Evolutionary conservation across 2,888 invertebrate species (phyloP), one percentile per base, ranked within the genome.

Genomic region (Trissoscelio sp.): DNA sequence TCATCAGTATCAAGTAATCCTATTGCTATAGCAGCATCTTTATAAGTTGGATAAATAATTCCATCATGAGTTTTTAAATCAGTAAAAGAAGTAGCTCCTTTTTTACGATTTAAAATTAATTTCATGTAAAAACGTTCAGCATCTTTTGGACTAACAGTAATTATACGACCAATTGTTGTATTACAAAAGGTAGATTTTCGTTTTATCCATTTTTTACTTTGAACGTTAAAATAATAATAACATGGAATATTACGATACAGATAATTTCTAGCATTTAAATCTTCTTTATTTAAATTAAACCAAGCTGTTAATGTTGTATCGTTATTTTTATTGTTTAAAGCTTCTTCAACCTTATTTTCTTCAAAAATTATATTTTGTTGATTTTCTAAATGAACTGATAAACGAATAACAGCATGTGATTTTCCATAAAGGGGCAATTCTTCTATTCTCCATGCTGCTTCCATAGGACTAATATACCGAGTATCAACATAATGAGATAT

Each of bases 281-380:
- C 66, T 0, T 0, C 51, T 51, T 60, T 48, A 46, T 73, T 79
- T 28, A 79, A 44, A 44, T 79, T 42, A 9, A 79, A 79, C 79
- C 73, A 79, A 4, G 79, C 70, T 9, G 73, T 81, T 51, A 69
- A 51, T 9, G 70, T 80, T 44, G 75, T 80, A 14, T 62, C 46
- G 9, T 11, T 5, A 39, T 39, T 39, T 11, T 11, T 5, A 39
- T 39, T 39, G 5, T 14, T 2, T 11, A 57, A 14, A 12, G 48
- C 51, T 2, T 14, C 18, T 28, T 77, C 34, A 18, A 39, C 51
- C 22, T 72, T 39, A 55, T 66, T 53, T 60, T 81, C 77, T 51
- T 72, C 53, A 48, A 77, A 81, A 46, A 67, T 31, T 11, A 77
- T 48, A 11, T 39, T 39, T 39, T 39, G 39, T 6, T 39, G 4